Conservation (phyloP, 2,113 vertebrate genomes). For the Salvelinus fontinalis region DNA sequence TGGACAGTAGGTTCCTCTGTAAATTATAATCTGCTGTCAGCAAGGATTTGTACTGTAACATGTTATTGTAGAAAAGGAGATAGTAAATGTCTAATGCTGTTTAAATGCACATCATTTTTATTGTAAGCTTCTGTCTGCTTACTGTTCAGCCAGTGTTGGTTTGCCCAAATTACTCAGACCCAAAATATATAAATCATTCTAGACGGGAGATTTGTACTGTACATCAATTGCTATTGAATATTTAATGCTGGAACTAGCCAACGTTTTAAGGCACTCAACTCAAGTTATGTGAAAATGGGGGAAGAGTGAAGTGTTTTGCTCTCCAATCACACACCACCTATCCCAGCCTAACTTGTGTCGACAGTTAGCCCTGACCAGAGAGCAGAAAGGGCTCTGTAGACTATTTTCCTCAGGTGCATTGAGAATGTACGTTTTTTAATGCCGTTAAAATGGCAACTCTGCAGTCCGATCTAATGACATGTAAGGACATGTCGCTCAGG, state of each 20-base stretch:
- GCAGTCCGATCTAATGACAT: slow-evolving; percentile 16
- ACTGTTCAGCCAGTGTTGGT: not conserved
- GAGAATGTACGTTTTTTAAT: not conserved
- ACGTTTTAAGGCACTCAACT: not conserved
- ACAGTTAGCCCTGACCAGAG: not conserved
- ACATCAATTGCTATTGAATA: not conserved
- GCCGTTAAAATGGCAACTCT: slow-evolving; percentile 11
- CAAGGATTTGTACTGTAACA: not conserved
- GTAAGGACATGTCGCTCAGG: slow-evolving; percentile 11
- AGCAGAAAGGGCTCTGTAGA: not conserved
- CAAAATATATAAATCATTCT: not conserved
- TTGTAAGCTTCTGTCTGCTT: not conserved
- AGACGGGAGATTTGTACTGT: not conserved
- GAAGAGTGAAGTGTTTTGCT: not conserved
- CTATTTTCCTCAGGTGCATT: not conserved
- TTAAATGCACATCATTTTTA: not conserved
- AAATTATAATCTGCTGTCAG: too few species aligned
- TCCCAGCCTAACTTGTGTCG: not conserved
- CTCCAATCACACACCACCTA: not conserved
- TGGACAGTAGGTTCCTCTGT: too few species aligned
- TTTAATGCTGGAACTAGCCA: not conserved
- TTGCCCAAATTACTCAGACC: not conserved
- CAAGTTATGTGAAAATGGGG: not conserved
- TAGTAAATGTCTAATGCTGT: too few species aligned
- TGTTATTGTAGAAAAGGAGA: too few species aligned